These are phyloP conservation scores for Isichthys henryi DNA, from an alignment of 2,113 vertebrate species.

Conservation along the genomic window DNA sequence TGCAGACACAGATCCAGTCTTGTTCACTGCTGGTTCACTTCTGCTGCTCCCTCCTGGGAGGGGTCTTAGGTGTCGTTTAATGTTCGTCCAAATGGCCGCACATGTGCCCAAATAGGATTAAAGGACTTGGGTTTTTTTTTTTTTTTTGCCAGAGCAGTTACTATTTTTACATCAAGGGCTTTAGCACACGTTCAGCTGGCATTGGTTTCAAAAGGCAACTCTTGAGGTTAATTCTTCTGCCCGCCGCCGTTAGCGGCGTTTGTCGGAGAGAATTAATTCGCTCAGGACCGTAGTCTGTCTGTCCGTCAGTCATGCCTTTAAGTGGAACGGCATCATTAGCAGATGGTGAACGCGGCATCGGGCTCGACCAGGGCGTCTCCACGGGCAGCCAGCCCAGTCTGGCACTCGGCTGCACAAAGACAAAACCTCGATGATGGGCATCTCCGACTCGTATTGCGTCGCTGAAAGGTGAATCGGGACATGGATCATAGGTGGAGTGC, in stretches of 20 bases:
- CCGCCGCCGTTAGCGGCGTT: neutral
- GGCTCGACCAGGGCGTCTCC: neutral
- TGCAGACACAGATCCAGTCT: neutral
- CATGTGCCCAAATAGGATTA: neutral
- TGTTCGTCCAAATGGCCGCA: neutral
- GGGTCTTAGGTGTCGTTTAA: neutral
- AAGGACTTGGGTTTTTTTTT: neutral
- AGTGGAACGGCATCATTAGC: slow-evolving; percentile 3
- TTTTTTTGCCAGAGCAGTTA: neutral
- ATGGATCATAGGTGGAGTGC: neutral
- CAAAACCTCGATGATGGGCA: neutral
- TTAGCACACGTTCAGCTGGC: neutral
- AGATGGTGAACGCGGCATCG: neutral
- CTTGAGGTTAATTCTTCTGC: neutral
- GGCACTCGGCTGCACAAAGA: neutral
- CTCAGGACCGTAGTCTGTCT: neutral
- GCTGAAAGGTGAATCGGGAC: neutral
- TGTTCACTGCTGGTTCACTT: neutral
- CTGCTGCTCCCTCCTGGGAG: too few relatives aligned
- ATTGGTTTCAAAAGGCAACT: neutral
- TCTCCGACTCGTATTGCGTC: neutral
- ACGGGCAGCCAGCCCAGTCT: neutral
- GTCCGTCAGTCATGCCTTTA: slow-evolving; percentile 6
- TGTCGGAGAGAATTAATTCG: neutral
- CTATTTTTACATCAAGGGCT: slow-evolving; percentile 4